These are phyloP conservation scores for Trachelus troglodyta DNA, from an alignment of 2,888 invertebrate genomes.

Conservation along the genomic window DNA sequence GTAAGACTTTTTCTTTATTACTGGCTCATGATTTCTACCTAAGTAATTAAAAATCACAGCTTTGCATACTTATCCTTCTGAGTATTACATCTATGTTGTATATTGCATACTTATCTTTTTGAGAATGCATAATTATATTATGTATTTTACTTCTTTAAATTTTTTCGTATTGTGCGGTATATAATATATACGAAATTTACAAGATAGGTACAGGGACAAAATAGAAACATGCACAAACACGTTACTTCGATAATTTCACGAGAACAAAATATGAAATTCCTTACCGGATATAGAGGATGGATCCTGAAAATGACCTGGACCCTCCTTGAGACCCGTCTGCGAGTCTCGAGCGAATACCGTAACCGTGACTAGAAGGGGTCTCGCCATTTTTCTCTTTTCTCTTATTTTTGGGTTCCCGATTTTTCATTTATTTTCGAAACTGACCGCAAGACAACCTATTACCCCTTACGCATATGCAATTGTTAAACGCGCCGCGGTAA, in stretches of 20 bases:
- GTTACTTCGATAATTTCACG: not conserved
- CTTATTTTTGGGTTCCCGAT: not conserved
- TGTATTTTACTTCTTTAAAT: not conserved
- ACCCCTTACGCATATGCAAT: not conserved
- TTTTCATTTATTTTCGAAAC: not conserved
- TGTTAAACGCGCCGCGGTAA: not conserved
- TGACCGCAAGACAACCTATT: not conserved
- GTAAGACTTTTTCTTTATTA: slow-evolving; percentile 15
- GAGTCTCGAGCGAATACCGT: not conserved
- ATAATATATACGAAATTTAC: not conserved
- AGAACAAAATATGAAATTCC: not conserved
- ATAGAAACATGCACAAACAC: not conserved
- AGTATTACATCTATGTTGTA: slow-evolving; percentile 3
- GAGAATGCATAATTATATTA: slow-evolving; percentile 5
- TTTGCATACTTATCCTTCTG: slow-evolving; percentile 20
- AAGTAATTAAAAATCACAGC: slow-evolving; percentile 34
- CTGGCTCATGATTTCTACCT: slow-evolving; percentile 25
- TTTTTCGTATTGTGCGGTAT: not conserved
- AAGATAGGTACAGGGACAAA: not conserved
- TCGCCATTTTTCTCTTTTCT: not conserved
- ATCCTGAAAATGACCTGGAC: not conserved
- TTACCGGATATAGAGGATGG: not conserved
- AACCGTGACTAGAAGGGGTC: not conserved
- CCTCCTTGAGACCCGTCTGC: not conserved
- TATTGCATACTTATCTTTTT: slow-evolving; percentile 17